phyloP scores from a whole-genome alignment of 2,797 vertebrate genomes.

The Acanthopagrus latus region DNA sequence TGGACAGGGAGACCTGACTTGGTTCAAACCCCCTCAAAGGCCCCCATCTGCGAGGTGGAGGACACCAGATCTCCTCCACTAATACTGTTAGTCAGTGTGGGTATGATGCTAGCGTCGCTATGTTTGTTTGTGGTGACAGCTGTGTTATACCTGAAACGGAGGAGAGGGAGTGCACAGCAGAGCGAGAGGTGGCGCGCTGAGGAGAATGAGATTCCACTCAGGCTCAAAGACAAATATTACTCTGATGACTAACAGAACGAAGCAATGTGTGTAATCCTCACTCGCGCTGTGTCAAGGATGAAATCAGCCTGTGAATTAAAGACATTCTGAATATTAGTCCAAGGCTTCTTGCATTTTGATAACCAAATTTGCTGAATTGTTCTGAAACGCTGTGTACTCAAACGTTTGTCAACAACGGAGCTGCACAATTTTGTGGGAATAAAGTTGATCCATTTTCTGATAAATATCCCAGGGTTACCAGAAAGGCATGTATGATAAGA shows the following conservation, averaged over 20 bases:
- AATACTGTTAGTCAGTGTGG: slow-evolving; percentile 69
- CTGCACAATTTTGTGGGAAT: slow-evolving; percentile 9
- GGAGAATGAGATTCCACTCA: slow-evolving; percentile 78
- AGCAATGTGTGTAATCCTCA: slow-evolving; percentile 51
- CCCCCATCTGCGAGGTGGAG: slow-evolving; percentile 60
- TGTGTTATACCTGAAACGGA: slow-evolving; percentile 75
- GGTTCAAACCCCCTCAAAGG: slow-evolving; percentile 47
- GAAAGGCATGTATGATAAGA: slow-evolving; percentile 22
- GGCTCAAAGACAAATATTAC: slow-evolving; percentile 73
- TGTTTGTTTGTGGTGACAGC: slow-evolving; percentile 69
- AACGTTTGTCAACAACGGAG: slow-evolving; percentile 34
- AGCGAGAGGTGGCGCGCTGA: slow-evolving; percentile 24
- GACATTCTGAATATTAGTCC: slow-evolving; percentile 55
- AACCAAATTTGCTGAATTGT: slow-evolving; percentile 30
- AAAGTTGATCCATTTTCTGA: slow-evolving; percentile 43
- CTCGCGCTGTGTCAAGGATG: slow-evolving; percentile 52
- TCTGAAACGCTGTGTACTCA: slow-evolving; percentile 28
- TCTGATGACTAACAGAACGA: slow-evolving; percentile 70
- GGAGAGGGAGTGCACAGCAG: slow-evolving; percentile 40
- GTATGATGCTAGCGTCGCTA: slow-evolving; percentile 74
- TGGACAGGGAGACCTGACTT: slow-evolving; percentile 64
- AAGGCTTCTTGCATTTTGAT: slow-evolving; percentile 51
- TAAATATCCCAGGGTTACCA: slow-evolving; percentile 3
- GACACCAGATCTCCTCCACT: slow-evolving; percentile 49
- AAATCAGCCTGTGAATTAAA: slow-evolving; percentile 59